Evolutionary conservation across 2,888 invertebrate genomes (phyloP).

Genomic region (Baccha elongata): DNA sequence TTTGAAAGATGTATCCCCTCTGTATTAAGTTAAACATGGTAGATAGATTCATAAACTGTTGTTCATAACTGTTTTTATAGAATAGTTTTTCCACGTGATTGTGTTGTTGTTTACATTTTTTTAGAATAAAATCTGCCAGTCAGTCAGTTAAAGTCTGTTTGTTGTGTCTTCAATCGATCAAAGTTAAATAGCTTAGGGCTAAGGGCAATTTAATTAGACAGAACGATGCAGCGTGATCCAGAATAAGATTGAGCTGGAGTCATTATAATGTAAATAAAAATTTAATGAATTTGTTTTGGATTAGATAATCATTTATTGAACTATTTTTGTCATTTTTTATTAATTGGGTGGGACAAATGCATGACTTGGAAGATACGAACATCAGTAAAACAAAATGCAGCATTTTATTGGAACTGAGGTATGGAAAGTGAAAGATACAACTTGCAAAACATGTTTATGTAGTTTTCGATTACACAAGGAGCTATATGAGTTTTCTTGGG

Average conservation of each 20-base stretch:
- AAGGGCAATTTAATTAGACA: constrained; percentile 15
- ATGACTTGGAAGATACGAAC: too few species aligned
- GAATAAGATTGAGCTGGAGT: background rate
- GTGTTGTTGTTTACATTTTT: constrained; percentile 56
- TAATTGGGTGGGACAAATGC: background rate
- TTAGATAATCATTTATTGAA: background rate
- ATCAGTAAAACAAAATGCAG: too few species aligned
- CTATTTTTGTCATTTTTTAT: background rate
- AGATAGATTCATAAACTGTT: too few species aligned
- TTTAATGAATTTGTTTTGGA: constrained; percentile 2
- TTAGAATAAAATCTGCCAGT: background rate
- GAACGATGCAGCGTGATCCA: background rate
- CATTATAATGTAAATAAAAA: background rate
- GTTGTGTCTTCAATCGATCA: constrained; percentile 24
- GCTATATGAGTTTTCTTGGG: too few species aligned
- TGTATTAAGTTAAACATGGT: too few species aligned
- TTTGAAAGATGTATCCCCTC: too few species aligned
- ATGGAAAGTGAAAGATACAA: too few species aligned
- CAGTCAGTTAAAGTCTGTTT: constrained; percentile 17
- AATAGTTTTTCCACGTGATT: constrained; percentile 40
- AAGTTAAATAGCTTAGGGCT: constrained; percentile 9
- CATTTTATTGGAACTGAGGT: too few species aligned
- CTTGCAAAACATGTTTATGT: too few species aligned
- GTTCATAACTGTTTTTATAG: too few species aligned
- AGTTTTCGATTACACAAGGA: too few species aligned